Evolutionary conservation across 2,113 vertebrate genomes (phyloP), one percentile per base, ranked within the genome.

Genomic region (Ivindomyrus marchei): DNA sequence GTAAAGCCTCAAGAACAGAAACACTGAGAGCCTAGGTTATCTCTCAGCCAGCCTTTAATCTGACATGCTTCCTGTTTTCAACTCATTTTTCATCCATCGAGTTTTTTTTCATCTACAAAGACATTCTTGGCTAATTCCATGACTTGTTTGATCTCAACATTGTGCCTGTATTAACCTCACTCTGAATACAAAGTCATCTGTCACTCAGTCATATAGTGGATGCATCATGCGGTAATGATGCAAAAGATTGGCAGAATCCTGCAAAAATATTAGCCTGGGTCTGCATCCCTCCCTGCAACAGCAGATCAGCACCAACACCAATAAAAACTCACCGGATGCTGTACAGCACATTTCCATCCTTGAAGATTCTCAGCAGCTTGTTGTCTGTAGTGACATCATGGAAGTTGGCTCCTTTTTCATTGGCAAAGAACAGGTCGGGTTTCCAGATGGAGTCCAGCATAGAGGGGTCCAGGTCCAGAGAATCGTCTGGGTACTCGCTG

Each of bases 371-470:
- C 92, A 99, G 96, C 91, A 99, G 94, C 93, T 99, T 99, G 95
- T 99, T 99, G 94, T 99, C 98, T 2, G 98, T 99, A 8, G 98
- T 99, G 90, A 99, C 98, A 46, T 99, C 98, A 3, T 99, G 98
- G 94, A 99, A 99, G 93, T 99, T 99, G 92, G 98, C 98, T 2
- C 98, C 98, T 90, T 99, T 99, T 94, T 99, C 98, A 15, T 99
- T 99, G 94, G 98, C 98, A 92, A 99, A 99, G 96, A 99, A 99
- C 92, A 99, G 96, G 94, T 99, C 98, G 0, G 98, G 98, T 92
- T 99, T 99, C 98, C 98, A 99, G 94, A 99, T 99, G 92, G 98
- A 99, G 95, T 99, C 98, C 95, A 99, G 86, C 98, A 99, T 99
- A 90, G 98, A 99, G 7, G 98, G 98, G 93, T 99, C 98, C 95